These are phyloP conservation scores for Cyclophora punctaria DNA, from an alignment of 2,888 invertebrate genomes.

Conservation along the genomic window DNA sequence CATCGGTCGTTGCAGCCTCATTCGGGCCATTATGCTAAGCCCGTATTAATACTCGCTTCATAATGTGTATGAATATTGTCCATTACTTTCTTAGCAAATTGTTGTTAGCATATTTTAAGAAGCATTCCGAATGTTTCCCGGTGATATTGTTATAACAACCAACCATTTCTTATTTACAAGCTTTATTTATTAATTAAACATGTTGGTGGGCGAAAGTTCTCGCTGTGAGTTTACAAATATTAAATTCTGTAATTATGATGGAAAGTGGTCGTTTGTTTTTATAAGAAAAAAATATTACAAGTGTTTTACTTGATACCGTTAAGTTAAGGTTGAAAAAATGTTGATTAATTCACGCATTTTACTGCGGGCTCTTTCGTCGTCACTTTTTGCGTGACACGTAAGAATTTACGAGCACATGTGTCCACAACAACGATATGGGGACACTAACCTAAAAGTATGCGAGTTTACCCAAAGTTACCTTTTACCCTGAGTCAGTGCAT, in stretches of 20 bases:
- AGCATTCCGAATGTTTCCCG: too few relatives aligned
- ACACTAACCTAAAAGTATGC: constrained; percentile 10
- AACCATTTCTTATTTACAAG: too few relatives aligned
- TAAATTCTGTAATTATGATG: constrained; percentile 3
- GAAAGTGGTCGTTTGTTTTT: too few relatives aligned
- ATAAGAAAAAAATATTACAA: too few relatives aligned
- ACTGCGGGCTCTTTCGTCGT: constrained; percentile 2
- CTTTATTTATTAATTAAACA: background rate
- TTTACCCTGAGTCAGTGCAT: constrained; percentile 3
- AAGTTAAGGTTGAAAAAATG: constrained; percentile 6
- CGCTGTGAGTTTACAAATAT: too few relatives aligned
- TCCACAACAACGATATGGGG: constrained; percentile 9
- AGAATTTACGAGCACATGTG: constrained; percentile 2
- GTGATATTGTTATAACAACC: too few relatives aligned
- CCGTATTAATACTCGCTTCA: too few relatives aligned
- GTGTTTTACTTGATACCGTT: constrained; percentile 5
- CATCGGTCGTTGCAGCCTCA: too few relatives aligned
- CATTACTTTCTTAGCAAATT: too few relatives aligned
- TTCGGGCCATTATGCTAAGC: too few relatives aligned
- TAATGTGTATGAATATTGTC: too few relatives aligned
- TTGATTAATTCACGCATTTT: constrained; percentile 13
- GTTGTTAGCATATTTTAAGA: too few relatives aligned
- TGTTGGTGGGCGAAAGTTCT: background rate
- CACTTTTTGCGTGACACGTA: constrained; percentile 3
- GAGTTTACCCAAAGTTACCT: background rate